phyloP scores from a whole-genome alignment of 2,888 invertebrate species.

The Spodoptera littoralis region DNA sequence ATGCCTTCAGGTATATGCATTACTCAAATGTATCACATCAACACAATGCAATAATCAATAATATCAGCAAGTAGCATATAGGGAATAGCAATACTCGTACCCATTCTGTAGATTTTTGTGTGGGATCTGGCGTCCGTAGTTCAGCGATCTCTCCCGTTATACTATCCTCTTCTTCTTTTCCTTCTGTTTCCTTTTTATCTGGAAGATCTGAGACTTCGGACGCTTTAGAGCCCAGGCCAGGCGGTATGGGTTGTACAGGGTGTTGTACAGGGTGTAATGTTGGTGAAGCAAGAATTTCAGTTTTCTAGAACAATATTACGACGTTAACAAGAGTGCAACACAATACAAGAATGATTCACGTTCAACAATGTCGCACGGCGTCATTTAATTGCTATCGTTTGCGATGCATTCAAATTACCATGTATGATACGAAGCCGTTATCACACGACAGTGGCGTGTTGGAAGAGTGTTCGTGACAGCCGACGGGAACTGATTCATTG shows the following conservation, averaged over 20 bases:
- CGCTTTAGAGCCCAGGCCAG: constrained; percentile 50
- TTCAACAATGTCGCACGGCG: constrained; percentile 25
- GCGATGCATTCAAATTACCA: constrained; percentile 47
- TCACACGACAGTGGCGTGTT: constrained; percentile 55
- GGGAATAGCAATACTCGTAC: constrained; percentile 59
- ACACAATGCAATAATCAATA: constrained; percentile 21
- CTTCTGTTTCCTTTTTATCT: constrained; percentile 47
- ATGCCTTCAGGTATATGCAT: not conserved
- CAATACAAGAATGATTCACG: constrained; percentile 10
- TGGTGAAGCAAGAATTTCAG: constrained; percentile 38
- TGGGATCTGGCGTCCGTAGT: constrained; percentile 65
- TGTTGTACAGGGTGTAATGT: constrained; percentile 49
- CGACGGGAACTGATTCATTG: constrained; percentile 42
- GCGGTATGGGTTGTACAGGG: constrained; percentile 67
- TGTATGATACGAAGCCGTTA: constrained; percentile 28
- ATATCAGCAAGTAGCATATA: constrained; percentile 11
- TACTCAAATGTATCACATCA: constrained; percentile 8
- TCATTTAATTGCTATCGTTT: constrained; percentile 39
- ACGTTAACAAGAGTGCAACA: not conserved
- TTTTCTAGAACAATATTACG: constrained; percentile 60
- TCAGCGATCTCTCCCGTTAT: constrained; percentile 76
- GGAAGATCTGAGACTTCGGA: constrained; percentile 36
- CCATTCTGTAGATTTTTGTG: constrained; percentile 73
- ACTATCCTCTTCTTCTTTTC: constrained; percentile 69
- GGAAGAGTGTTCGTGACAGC: constrained; percentile 42